Evolutionary conservation across 2,888 invertebrate species (phyloP).

Genomic region (Tetranychus piercei): DNA sequence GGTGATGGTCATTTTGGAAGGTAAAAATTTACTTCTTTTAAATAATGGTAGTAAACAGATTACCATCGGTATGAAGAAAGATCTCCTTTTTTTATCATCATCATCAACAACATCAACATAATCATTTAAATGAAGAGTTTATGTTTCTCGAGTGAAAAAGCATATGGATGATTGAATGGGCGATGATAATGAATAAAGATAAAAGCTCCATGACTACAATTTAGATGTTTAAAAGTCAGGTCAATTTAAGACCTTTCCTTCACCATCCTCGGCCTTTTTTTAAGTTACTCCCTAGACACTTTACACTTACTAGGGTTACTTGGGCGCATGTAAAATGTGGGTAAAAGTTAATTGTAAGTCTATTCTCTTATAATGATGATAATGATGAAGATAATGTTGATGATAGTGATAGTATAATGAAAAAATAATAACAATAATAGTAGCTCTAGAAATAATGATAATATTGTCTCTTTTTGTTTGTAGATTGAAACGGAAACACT

Average conservation of each 20-base stretch:
- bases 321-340: background rate
- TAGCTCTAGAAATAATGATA: too few relatives aligned
- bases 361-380: background rate
- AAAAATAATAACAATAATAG: too few relatives aligned
- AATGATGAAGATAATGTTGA: background rate
- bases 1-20: background rate
- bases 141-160: background rate
- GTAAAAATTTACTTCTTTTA: background rate
- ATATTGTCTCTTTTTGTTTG: too few relatives aligned
- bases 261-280: background rate
- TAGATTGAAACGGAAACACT: too few relatives aligned
- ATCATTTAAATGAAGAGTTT: background rate
- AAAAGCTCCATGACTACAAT: background rate
- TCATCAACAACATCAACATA: background rate
- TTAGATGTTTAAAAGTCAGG: background rate
- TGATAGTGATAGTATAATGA: background rate
- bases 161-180: background rate
- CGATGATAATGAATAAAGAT: background rate
- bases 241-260: background rate
- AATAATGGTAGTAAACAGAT: background rate
- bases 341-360: background rate
- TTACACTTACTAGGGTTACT: background rate
- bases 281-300: background rate
- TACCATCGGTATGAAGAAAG: background rate
- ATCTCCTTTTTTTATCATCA: background rate